Percentiles rank a stretch among this genome's conserved stretches.
phyloP scores from a whole-genome alignment of 2,113 vertebrate species.

The Aleadryas rufinucha region DNA sequence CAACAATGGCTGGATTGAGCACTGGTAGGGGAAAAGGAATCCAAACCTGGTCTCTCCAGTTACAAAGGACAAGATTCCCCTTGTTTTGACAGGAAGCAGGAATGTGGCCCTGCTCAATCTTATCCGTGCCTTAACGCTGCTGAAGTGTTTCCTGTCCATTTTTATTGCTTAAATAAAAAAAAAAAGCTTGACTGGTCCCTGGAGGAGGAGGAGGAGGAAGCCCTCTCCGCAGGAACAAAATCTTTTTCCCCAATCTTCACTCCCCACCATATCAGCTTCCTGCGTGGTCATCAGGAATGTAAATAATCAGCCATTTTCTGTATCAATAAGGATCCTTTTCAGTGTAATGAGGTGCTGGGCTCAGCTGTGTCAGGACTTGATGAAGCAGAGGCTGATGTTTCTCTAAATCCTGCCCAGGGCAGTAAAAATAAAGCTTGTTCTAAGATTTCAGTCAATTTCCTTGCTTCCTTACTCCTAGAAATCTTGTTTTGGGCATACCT shows the following conservation, averaged over 20 bases:
- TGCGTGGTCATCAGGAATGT: background rate
- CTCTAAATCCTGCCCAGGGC: background rate
- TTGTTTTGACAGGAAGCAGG: background rate
- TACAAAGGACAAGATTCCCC: background rate
- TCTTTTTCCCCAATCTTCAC: background rate
- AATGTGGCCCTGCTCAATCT: background rate
- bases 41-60: background rate
- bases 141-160: background rate
- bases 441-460: slow-evolving; percentile 9
- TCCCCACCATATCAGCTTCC: background rate
- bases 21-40: accelerated
- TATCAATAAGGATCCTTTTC: background rate
- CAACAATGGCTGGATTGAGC: background rate
- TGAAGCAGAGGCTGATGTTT: background rate
- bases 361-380: background rate
- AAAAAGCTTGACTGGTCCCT: background rate
- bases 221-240: background rate
- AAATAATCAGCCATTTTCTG: background rate
- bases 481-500: background rate
- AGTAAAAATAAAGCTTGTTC: background rate
- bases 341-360: background rate
- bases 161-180: background rate
- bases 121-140: background rate
- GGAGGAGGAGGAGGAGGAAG: background rate
- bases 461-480: background rate